Conservation (phyloP, 1,140 invertebrate species). For the Helicoverpa armigera region DNA sequence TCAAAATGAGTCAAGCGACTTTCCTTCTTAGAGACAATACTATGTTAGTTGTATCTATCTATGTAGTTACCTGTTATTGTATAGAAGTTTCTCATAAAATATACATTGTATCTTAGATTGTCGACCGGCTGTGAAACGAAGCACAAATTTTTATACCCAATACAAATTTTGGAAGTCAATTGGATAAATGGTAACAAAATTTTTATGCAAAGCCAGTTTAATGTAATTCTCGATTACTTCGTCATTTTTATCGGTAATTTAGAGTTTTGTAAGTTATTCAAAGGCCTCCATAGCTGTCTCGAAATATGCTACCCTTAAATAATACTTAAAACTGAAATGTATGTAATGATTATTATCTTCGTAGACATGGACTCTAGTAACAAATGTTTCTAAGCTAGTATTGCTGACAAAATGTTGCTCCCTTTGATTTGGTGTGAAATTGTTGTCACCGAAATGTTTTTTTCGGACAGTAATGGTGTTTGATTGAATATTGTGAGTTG, state of each 20-base stretch:
- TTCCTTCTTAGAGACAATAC: constrained; percentile 42
- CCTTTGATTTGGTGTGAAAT: too few relatives aligned
- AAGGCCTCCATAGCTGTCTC: not conserved
- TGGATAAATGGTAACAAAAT: not conserved
- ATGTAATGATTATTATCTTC: not conserved
- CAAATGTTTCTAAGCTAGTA: not conserved
- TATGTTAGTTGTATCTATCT: not conserved
- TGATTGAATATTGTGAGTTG: too few relatives aligned
- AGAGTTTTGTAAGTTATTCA: not conserved
- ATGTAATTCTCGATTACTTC: not conserved
- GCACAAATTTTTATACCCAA: constrained; percentile 61
- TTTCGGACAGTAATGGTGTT: too few relatives aligned
- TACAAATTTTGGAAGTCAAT: constrained; percentile 48
- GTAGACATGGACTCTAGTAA: not conserved
- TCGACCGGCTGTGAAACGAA: constrained; percentile 63
- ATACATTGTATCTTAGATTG: constrained; percentile 14
- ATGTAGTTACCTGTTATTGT: constrained; percentile 23
- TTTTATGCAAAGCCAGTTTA: not conserved
- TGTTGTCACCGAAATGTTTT: too few relatives aligned
- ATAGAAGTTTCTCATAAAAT: constrained; percentile 26
- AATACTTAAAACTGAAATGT: not conserved
- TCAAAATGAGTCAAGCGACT: constrained; percentile 13
- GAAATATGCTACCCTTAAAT: not conserved
- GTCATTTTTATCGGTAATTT: not conserved
- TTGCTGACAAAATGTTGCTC: not conserved